Percentiles rank a stretch among this genome's conserved stretches.
These are phyloP conservation scores for Micromys minutus DNA, from an alignment of 2,113 vertebrate species.

Conservation along the genomic window DNA sequence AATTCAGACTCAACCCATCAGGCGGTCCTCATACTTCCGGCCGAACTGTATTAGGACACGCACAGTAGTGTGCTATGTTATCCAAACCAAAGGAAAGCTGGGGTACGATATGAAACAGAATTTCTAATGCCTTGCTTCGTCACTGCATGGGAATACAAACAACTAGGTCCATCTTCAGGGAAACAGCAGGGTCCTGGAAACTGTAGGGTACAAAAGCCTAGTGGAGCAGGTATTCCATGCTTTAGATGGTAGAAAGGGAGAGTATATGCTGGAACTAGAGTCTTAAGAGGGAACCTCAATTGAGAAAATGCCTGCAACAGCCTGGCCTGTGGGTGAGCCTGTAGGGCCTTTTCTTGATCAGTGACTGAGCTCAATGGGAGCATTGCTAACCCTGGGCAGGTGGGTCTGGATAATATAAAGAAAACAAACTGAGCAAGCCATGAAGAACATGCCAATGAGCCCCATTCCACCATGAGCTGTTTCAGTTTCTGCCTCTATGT, in stretches of 20 bases:
- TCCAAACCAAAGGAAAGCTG: background rate
- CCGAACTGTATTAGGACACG: background rate
- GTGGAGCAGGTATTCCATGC: background rate
- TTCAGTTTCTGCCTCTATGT: background rate
- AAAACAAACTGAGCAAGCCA: background rate
- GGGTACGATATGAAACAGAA: background rate
- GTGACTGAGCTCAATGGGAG: background rate
- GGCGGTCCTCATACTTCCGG: background rate
- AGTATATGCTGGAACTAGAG: background rate
- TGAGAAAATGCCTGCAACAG: background rate
- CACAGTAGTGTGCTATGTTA: background rate
- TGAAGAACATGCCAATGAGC: background rate
- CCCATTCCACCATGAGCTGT: background rate
- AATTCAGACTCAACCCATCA: constrained; percentile 9
- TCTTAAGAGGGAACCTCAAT: background rate
- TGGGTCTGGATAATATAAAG: background rate
- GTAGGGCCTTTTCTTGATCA: background rate
- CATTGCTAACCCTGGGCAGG: background rate
- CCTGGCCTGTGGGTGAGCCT: background rate
- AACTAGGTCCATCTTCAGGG: background rate
- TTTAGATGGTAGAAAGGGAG: background rate
- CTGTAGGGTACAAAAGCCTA: background rate
- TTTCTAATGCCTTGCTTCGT: too few species aligned
- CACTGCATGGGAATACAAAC: background rate
- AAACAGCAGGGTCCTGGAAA: background rate